Percentiles rank a stretch among this genome's conserved stretches.
Conservation (phyloP, 1,140 invertebrate genomes). For the Vollenhovia emeryi region DNA sequence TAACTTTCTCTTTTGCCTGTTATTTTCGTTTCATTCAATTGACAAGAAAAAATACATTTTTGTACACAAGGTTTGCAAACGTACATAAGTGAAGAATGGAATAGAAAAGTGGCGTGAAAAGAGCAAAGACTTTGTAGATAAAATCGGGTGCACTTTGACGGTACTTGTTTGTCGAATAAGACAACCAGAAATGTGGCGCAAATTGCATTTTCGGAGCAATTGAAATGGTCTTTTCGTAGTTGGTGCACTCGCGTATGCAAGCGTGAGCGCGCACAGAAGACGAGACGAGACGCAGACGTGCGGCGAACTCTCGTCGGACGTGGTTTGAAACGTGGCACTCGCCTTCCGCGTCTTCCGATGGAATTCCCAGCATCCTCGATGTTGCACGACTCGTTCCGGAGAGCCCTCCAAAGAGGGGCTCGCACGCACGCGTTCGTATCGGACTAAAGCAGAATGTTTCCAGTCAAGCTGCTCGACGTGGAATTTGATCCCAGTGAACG, state of each 20-base stretch:
- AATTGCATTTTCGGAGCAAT: not conserved
- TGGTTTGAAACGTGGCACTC: conserved; percentile 50
- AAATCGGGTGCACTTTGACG: not conserved
- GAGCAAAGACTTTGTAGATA: not conserved
- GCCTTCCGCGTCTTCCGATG: conserved; percentile 39
- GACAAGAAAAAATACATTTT: not conserved
- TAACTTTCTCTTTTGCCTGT: not conserved
- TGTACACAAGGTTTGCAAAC: not conserved
- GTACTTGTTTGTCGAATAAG: not conserved
- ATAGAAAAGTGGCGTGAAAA: not conserved
- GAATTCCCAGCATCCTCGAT: conserved; percentile 61
- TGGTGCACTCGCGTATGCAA: not conserved
- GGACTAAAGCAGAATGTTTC: conserved; percentile 31
- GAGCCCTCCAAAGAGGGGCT: conserved; percentile 46
- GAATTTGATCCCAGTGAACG: conserved; percentile 61
- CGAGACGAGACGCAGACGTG: conserved; percentile 9
- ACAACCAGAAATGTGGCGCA: not conserved
- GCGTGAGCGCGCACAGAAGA: not conserved
- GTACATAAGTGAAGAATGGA: not conserved
- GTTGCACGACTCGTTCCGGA: conserved; percentile 46
- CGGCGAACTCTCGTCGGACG: conserved; percentile 40
- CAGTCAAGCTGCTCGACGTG: conserved; percentile 46
- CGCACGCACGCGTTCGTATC: not conserved
- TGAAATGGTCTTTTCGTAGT: not conserved
- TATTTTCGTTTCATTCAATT: not conserved